phyloP scores from a whole-genome alignment of 1,140 invertebrate species.

The Trichonephila clavata region DNA sequence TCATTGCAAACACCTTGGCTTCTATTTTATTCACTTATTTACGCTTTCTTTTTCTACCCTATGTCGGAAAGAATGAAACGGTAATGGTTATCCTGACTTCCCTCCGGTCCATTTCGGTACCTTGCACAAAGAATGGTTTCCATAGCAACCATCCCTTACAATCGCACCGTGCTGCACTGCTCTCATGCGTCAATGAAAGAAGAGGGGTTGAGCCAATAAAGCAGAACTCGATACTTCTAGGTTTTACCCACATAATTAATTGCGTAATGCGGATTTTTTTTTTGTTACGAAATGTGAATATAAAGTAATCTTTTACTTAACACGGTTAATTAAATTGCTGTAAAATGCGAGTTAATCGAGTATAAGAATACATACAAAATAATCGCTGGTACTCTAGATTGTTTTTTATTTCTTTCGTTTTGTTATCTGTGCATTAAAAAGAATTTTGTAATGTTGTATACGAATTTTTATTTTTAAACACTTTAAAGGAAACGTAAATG shows the following conservation, averaged over 20 bases:
- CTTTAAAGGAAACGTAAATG: too few species aligned
- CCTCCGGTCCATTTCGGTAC: slow-evolving; percentile 54
- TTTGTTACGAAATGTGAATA: too few species aligned
- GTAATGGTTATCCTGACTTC: slow-evolving; percentile 71
- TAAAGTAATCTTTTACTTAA: too few species aligned
- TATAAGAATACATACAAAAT: too few species aligned
- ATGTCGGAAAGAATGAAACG: slow-evolving; percentile 64
- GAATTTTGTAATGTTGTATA: too few species aligned
- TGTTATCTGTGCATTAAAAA: too few species aligned
- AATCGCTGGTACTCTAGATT: too few species aligned
- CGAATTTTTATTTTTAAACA: too few species aligned
- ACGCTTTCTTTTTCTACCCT: slow-evolving; percentile 42
- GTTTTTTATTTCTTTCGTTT: too few species aligned
- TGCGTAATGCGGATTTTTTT: too few species aligned
- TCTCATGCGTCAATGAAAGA: slow-evolving; percentile 52
- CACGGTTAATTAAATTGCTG: too few species aligned
- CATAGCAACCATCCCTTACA: slow-evolving; percentile 62
- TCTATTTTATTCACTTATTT: slow-evolving; percentile 54
- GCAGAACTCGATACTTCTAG: slow-evolving; percentile 48
- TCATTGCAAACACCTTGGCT: slow-evolving; percentile 5
- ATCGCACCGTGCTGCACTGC: slow-evolving; percentile 35
- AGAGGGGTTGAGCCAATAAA: slow-evolving; percentile 45
- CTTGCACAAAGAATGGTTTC: slow-evolving; percentile 45
- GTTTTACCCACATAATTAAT: background rate
- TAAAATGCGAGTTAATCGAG: too few species aligned